Percentiles rank a stretch among this genome's conserved stretches.
phyloP scores from a whole-genome alignment of 2,888 invertebrate species.

The Ichneumoninae sp. region DNA sequence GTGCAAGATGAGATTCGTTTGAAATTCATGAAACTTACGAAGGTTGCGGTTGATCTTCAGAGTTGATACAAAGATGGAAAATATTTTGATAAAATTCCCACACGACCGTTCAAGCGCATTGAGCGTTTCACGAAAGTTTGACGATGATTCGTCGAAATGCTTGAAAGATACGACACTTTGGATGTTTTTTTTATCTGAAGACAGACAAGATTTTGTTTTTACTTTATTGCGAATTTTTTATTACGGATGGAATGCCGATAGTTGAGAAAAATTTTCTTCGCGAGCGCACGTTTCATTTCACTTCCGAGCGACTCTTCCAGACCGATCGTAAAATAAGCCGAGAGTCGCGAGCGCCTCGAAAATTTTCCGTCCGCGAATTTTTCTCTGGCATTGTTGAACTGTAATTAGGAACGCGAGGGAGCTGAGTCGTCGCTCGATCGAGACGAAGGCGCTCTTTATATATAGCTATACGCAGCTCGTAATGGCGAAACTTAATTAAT shows the following conservation, averaged over 20 bases:
- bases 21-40: not conserved
- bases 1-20: not conserved
- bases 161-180: too few species aligned
- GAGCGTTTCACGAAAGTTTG: too few species aligned
- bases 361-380: slow-evolving; percentile 59
- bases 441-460: slow-evolving; percentile 17
- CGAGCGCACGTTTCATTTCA: not conserved
- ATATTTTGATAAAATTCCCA: too few species aligned
- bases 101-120: too few species aligned
- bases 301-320: not conserved
- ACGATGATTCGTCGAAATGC: too few species aligned
- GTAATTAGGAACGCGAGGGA: slow-evolving; percentile 48
- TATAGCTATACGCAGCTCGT: slow-evolving; percentile 46
- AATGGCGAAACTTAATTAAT: slow-evolving; percentile 75
- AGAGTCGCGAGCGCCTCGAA: not conserved
- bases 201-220: not conserved
- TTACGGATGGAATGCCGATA: not conserved
- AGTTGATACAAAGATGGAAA: not conserved
- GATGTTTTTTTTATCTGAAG: too few species aligned
- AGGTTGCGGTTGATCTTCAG: not conserved
- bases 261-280: not conserved
- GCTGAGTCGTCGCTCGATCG: slow-evolving; percentile 16
- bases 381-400: slow-evolving; percentile 57
- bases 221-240: not conserved
- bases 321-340: not conserved